Conservation (phyloP, 2,113 vertebrate genomes). For the Corvus hawaiiensis region DNA sequence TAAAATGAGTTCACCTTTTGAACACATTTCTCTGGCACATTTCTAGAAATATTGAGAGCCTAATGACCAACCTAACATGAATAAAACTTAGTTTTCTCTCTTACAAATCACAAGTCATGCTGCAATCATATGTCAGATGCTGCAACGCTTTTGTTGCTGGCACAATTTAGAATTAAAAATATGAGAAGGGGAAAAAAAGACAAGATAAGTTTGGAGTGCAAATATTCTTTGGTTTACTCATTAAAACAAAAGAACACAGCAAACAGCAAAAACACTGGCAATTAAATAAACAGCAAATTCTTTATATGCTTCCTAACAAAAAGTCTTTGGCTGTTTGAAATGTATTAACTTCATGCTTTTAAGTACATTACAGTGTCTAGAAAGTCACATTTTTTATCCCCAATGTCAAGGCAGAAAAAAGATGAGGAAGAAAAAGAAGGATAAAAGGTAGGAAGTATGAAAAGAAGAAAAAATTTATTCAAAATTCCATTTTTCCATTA, state of each 20-base stretch:
- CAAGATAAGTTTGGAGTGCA: slow-evolving; percentile 45
- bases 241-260: slow-evolving; percentile 63
- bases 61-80: not conserved
- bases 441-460: not conserved
- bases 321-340: slow-evolving; percentile 53
- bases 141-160: not conserved
- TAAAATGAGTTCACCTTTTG: not conserved
- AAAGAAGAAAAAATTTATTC: not conserved
- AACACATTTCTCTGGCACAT: not conserved
- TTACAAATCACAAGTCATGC: not conserved
- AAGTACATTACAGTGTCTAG: slow-evolving; percentile 49
- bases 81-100: not conserved
- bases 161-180: not conserved
- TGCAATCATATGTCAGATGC: not conserved
- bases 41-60: not conserved
- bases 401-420: not conserved
- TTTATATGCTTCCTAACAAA: slow-evolving; percentile 54
- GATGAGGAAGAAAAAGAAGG: not conserved
- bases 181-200: not conserved
- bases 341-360: slow-evolving; percentile 47
- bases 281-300: slow-evolving; percentile 72
- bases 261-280: slow-evolving; percentile 60
- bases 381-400: slow-evolving; percentile 49
- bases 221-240: slow-evolving; percentile 69
- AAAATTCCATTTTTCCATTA: not conserved